phyloP scores from a whole-genome alignment of 2,888 invertebrate genomes.

The Lordiphosa fenestrarum region DNA sequence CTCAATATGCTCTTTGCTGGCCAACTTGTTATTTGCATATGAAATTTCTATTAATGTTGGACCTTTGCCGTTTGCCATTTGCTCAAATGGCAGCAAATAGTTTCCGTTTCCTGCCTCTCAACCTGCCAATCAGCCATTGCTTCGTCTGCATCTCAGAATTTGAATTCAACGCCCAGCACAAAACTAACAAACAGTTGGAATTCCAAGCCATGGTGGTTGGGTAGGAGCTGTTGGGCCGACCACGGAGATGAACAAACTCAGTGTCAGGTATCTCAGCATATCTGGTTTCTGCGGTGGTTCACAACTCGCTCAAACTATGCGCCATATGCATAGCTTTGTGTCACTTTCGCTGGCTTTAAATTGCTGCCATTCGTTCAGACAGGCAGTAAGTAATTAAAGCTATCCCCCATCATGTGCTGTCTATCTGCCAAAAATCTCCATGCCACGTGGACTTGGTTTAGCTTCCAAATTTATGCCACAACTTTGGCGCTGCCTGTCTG shows the following conservation, averaged over 20 bases:
- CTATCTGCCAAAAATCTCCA: conserved; percentile 48
- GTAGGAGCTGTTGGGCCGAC: conserved; percentile 30
- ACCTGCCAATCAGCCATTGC: conserved; percentile 45
- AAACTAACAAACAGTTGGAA: conserved; percentile 36
- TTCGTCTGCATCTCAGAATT: conserved; percentile 29
- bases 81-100: conserved; percentile 70
- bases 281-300: conserved; percentile 46
- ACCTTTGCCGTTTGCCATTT: conserved; percentile 32
- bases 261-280: conserved; percentile 41
- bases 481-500: conserved; percentile 49
- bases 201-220: conserved; percentile 21
- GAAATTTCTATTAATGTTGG: conserved; percentile 69
- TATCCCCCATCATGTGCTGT: conserved; percentile 34
- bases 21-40: conserved; percentile 55
- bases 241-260: conserved; percentile 66
- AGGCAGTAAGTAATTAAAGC: conserved; percentile 49
- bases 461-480: conserved; percentile 53
- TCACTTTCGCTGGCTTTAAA: conserved; percentile 33
- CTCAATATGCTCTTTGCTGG: conserved; percentile 21
- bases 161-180: conserved; percentile 43
- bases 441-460: conserved; percentile 48
- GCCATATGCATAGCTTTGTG: conserved; percentile 39
- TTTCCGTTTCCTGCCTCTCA: conserved; percentile 54
- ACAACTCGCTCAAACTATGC: conserved; percentile 37
- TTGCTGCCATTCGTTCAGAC: conserved; percentile 3